Percentiles rank a stretch among this genome's conserved stretches.
phyloP scores from a whole-genome alignment of 2,797 vertebrate species.

The Gallinago stenura region DNA sequence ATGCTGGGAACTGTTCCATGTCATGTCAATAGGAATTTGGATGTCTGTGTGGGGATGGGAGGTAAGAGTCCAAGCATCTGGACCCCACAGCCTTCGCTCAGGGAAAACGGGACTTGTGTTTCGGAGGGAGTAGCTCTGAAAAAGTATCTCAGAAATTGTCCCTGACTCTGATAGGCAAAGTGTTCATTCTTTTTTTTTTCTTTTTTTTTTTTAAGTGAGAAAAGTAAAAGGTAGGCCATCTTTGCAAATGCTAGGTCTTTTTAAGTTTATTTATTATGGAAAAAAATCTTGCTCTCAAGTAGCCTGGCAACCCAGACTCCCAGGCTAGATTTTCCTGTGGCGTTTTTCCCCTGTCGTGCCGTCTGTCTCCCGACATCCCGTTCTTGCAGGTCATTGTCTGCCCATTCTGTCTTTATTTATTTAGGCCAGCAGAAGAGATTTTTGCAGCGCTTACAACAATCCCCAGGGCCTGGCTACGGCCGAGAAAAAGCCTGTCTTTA shows the following conservation, averaged over 20 bases:
- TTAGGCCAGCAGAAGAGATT: background rate
- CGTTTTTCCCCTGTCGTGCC: background rate
- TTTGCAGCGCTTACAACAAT: background rate
- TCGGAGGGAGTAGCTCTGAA: background rate
- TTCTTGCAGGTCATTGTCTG: background rate
- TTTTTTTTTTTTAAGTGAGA: background rate
- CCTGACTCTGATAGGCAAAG: background rate
- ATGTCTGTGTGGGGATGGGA: background rate
- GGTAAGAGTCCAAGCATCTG: background rate
- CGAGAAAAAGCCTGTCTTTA: background rate
- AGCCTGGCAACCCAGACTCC: rapidly evolving
- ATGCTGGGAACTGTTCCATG: background rate
- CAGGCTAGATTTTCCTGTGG: background rate
- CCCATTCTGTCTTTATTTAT: background rate
- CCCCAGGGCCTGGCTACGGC: background rate
- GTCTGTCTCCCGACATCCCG: background rate
- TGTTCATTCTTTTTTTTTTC: background rate
- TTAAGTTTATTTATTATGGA: background rate
- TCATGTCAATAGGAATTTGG: background rate
- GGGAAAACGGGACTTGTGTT: background rate
- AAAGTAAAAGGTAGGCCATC: background rate
- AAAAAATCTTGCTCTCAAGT: background rate
- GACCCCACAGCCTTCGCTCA: rapidly evolving
- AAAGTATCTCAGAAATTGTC: background rate
- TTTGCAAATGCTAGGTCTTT: background rate